phyloP scores from a whole-genome alignment of 2,113 vertebrate species.

The Bagarius yarrelli region DNA sequence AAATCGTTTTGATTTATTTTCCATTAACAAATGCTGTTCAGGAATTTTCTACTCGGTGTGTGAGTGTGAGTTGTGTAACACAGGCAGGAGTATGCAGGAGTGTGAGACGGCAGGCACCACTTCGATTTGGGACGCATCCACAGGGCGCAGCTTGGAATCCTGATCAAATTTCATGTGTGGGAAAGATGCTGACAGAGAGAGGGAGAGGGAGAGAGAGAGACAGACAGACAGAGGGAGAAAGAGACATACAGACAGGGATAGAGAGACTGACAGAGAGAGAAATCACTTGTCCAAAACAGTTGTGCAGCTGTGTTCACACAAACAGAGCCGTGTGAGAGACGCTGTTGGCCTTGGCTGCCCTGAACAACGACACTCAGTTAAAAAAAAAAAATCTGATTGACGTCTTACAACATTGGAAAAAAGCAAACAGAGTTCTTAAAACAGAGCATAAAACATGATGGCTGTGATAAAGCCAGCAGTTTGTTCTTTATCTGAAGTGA shows the following conservation, averaged over 20 bases:
- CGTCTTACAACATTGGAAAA: constrained; percentile 2
- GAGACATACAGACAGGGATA: constrained; percentile 2
- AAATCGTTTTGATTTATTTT: no score
- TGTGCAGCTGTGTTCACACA: constrained; percentile 34
- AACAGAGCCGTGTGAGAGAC: constrained; percentile 20
- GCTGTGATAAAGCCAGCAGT: not conserved
- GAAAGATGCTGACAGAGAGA: constrained; percentile 11
- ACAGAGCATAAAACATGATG: not conserved
- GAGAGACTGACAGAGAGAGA: constrained; percentile 5
- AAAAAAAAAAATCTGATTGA: not conserved
- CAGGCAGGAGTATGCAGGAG: constrained; percentile 16
- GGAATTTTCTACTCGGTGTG: not conserved
- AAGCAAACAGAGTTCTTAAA: not conserved
- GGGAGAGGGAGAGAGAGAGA: not conserved
- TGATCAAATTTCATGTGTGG: constrained; percentile 39
- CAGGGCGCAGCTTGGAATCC: constrained; percentile 26
- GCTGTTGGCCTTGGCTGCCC: constrained; percentile 19
- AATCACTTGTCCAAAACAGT: constrained; percentile 2
- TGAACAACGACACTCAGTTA: not conserved
- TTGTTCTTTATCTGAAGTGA: not conserved
- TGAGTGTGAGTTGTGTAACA: not conserved
- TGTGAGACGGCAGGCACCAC: constrained; percentile 10
- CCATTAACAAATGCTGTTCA: no score
- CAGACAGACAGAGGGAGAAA: constrained; percentile 9
- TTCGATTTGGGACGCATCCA: constrained; percentile 13